phyloP scores from a whole-genome alignment of 2,888 invertebrate species.

The Xestia rhomboidea region DNA sequence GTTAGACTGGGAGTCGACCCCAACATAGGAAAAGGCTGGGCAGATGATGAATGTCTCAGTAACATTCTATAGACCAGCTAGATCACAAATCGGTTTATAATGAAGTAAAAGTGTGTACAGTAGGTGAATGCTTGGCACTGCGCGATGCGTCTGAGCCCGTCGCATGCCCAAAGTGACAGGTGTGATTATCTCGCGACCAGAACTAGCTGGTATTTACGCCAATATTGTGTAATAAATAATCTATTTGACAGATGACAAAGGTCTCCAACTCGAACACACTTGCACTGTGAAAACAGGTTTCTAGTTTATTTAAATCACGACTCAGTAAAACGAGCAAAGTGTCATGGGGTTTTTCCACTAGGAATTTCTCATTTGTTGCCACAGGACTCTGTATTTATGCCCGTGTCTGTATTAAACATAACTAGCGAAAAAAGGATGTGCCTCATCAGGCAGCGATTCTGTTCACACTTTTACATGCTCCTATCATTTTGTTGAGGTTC shows the following conservation, averaged over 20 bases:
- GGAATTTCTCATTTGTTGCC: background rate
- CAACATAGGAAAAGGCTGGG: background rate
- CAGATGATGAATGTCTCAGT: background rate
- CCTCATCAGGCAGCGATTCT: background rate
- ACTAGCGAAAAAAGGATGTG: background rate
- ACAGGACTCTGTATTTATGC: background rate
- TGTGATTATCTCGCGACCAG: slow-evolving; percentile 29
- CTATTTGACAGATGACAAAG: slow-evolving; percentile 11
- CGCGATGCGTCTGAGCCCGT: slow-evolving; percentile 31
- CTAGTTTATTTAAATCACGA: slow-evolving; percentile 9
- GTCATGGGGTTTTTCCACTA: background rate
- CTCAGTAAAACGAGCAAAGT: background rate
- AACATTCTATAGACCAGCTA: background rate
- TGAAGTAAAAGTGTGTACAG: slow-evolving; percentile 35
- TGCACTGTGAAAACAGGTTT: background rate
- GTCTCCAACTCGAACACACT: background rate
- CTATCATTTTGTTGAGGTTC: background rate
- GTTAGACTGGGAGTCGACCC: background rate
- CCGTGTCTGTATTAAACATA: background rate
- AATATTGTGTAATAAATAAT: slow-evolving; percentile 14
- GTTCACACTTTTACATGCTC: background rate
- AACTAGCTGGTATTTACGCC: slow-evolving; percentile 40
- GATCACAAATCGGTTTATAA: slow-evolving; percentile 5
- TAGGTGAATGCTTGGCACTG: slow-evolving; percentile 42
- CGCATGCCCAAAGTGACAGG: slow-evolving; percentile 41